phyloP scores from a whole-genome alignment of 2,888 invertebrate species.

The Pherbina coryleti region DNA sequence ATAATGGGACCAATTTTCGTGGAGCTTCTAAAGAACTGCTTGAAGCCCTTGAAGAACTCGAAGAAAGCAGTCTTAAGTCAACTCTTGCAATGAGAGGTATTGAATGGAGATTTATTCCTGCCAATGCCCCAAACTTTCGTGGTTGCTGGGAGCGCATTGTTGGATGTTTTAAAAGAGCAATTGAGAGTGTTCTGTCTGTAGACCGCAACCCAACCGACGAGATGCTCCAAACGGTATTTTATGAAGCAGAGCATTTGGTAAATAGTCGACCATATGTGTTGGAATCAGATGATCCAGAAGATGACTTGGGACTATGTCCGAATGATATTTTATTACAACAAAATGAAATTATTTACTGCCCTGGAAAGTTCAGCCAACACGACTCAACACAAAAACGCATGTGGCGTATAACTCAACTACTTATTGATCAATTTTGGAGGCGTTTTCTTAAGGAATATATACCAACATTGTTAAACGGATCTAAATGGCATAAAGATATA shows the following conservation, averaged over 20 bases:
- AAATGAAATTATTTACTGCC: conserved; percentile 3
- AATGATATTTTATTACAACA: conserved; percentile 33
- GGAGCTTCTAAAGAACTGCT: conserved; percentile 40
- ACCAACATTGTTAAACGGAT: conserved; percentile 28
- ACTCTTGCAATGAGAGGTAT: conserved; percentile 36
- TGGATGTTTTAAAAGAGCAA: conserved; percentile 46
- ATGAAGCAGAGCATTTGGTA: conserved; percentile 40
- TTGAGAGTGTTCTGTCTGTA: conserved; percentile 42
- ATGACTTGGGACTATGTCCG: conserved; percentile 29
- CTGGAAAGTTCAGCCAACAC: conserved; percentile 20
- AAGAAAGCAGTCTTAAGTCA: conserved; percentile 13
- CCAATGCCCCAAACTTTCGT: conserved; percentile 46
- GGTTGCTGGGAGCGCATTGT: conserved; percentile 51
- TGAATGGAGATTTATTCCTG: conserved; percentile 51
- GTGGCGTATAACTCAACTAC: conserved; percentile 40
- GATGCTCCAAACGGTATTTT: conserved; percentile 35
- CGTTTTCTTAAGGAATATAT: conserved; percentile 38
- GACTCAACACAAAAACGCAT: conserved; percentile 13
- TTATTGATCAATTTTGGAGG: conserved; percentile 42
- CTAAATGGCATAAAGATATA: conserved; percentile 29
- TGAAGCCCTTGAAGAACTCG: conserved; percentile 40
- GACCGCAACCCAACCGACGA: conserved; percentile 49
- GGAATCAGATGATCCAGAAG: conserved; percentile 35
- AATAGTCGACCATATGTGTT: conserved; percentile 36
- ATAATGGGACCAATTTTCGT: conserved; percentile 46